Conservation (phyloP, 2,888 invertebrate species). For the Tridacna gigas region DNA sequence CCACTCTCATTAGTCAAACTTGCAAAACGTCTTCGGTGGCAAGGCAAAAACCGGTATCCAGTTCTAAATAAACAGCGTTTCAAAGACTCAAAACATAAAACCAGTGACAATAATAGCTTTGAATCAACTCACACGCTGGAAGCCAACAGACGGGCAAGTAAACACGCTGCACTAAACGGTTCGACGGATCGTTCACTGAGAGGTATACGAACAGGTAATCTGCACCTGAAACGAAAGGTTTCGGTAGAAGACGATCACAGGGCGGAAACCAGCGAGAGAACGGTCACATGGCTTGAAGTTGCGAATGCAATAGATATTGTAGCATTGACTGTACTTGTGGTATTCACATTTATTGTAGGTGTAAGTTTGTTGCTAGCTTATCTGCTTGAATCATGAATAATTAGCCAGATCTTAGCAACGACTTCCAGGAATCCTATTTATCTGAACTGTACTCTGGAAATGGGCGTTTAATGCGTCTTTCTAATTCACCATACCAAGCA, state of each 20-base stretch:
- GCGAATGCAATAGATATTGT: constrained; percentile 2
- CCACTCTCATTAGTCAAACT: background rate
- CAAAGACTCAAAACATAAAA: background rate
- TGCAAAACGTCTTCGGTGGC: background rate
- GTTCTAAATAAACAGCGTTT: background rate
- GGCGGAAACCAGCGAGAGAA: background rate
- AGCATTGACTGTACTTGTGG: background rate
- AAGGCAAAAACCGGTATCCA: background rate
- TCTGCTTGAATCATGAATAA: too few relatives aligned
- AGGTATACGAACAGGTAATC: too few relatives aligned
- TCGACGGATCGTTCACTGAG: too few relatives aligned
- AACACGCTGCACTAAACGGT: background rate
- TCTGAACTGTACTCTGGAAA: too few relatives aligned
- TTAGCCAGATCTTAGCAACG: too few relatives aligned
- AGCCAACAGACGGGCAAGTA: background rate
- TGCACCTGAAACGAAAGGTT: background rate
- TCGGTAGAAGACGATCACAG: too few relatives aligned
- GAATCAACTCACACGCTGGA: background rate
- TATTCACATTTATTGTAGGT: too few relatives aligned
- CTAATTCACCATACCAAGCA: too few relatives aligned
- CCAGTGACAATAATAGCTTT: background rate
- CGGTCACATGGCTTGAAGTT: constrained; percentile 22
- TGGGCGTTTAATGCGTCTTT: too few relatives aligned
- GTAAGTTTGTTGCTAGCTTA: too few relatives aligned
- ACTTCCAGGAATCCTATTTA: too few relatives aligned